These are phyloP conservation scores for Scylla paramamosain DNA, from an alignment of 1,140 invertebrate species.

Conservation along the genomic window DNA sequence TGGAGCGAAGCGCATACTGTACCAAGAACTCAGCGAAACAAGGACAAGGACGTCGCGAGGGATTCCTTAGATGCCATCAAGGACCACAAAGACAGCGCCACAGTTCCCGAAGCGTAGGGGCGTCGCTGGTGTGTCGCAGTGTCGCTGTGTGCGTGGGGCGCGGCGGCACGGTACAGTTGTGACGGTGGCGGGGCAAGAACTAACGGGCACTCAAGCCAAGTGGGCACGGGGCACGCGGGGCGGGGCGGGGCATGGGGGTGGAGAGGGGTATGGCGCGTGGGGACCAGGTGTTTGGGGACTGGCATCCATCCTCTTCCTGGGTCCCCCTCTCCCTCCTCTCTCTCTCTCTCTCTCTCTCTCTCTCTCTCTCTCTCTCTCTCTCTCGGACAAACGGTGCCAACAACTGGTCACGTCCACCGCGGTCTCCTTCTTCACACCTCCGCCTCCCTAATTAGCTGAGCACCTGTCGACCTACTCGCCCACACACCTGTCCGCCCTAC, in stretches of 20 bases:
- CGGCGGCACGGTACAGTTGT: not conserved
- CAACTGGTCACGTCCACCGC: not conserved
- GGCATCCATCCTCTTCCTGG: not conserved
- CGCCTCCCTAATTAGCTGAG: not conserved
- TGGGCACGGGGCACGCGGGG: not conserved
- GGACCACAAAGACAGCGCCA: not conserved
- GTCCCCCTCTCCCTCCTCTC: not conserved
- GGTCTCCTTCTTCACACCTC: not conserved
- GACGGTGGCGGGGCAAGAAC: not conserved
- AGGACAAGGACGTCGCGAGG: too few relatives aligned
- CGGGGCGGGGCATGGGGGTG: too few relatives aligned
- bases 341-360: constrained; percentile 8
- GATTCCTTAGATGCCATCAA: too few relatives aligned
- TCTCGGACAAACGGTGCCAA: not conserved
- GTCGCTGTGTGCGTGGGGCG: not conserved
- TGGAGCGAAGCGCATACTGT: too few relatives aligned
- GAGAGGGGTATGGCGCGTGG: not conserved
- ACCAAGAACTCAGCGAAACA: too few relatives aligned
- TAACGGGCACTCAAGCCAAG: not conserved
- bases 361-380: constrained; percentile 20
- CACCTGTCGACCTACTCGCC: not conserved
- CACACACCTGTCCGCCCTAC: too few relatives aligned
- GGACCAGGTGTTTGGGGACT: not conserved
- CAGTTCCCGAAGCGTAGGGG: not conserved
- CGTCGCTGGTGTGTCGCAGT: not conserved